Base-by-base conservation (phyloP, 2,113 vertebrate species). In the Ariopsis seemanni region DNA sequence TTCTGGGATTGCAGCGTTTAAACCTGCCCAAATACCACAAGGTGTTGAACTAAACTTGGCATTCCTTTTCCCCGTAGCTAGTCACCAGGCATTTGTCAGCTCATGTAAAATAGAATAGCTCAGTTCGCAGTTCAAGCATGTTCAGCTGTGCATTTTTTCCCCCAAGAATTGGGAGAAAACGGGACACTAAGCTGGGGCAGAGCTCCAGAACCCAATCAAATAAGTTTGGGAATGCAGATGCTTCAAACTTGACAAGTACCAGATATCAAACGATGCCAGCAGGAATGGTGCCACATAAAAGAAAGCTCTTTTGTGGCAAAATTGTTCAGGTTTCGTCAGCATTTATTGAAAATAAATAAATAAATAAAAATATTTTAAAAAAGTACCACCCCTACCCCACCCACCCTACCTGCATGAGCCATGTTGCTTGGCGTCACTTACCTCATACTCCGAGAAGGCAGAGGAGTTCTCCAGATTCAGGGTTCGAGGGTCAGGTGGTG, bases 381-480 rank as follows among this genome's bases (percentile, higher is more conserved):
- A 25, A 77, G 48, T n/a, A 42, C 42, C 4, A 42, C 42, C 42
- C 42, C 42, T 42, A 42, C 42, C 42, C 42, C 42, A 42, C 2
- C 34, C 34, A 42, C 34, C 34, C 34, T 42, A 22, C 20, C 48
- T 52, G 5, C 22, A 77, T n/a, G 71, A 27, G 34, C 18, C 18
- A 11, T 74, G 11, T 14, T 55, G 22, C 75, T 55, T 6, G 0
- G 34, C 11, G 1, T 65, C 25, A 34, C 84, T 91, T 86, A 96
- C 95, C 94, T 96, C 95, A 58, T 96, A 95, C 22, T 93, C 81
- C 1, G 77, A 72, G 65, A 96, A 96, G 48, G 27, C 22, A 0
- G 91, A 91, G 0, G 92, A 90, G 91, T 96, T 94, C 89, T 96
- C 95, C 53, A 96, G 87, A 88, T 95, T 95, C 65, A 96, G 94